Conservation (phyloP, 2,113 vertebrate species). For the Chionodraco myersi region DNA sequence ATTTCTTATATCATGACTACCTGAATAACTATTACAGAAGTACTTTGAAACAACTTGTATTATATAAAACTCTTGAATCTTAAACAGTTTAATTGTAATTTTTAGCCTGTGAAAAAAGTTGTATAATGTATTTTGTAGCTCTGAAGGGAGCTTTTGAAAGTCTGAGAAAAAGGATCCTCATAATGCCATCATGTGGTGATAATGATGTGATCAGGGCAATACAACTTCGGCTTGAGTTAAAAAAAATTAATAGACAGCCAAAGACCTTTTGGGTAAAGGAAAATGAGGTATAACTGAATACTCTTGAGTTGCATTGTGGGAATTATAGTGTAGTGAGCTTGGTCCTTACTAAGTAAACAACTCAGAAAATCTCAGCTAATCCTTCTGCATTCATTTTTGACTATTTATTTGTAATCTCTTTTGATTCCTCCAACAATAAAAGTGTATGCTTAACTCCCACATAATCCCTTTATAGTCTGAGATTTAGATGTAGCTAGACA, state of each 20-base stretch:
- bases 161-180: background rate
- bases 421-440: background rate
- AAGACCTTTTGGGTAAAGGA: background rate
- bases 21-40: background rate
- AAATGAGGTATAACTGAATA: background rate
- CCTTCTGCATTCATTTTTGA: background rate
- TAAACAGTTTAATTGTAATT: background rate
- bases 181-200: background rate
- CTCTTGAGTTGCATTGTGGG: constrained; percentile 17
- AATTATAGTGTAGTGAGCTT: constrained; percentile 1
- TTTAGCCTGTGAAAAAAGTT: background rate
- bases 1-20: background rate
- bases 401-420: background rate
- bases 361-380: background rate
- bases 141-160: background rate
- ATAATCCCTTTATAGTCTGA: background rate
- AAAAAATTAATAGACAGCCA: background rate
- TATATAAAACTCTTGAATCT: background rate
- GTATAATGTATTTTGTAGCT: background rate
- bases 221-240: background rate
- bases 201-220: background rate
- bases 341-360: background rate
- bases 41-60: background rate
- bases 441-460: background rate
- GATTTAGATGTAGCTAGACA: background rate